These are phyloP conservation scores for Alauda arvensis DNA, from an alignment of 2,797 vertebrate species.

Conservation along the genomic window DNA sequence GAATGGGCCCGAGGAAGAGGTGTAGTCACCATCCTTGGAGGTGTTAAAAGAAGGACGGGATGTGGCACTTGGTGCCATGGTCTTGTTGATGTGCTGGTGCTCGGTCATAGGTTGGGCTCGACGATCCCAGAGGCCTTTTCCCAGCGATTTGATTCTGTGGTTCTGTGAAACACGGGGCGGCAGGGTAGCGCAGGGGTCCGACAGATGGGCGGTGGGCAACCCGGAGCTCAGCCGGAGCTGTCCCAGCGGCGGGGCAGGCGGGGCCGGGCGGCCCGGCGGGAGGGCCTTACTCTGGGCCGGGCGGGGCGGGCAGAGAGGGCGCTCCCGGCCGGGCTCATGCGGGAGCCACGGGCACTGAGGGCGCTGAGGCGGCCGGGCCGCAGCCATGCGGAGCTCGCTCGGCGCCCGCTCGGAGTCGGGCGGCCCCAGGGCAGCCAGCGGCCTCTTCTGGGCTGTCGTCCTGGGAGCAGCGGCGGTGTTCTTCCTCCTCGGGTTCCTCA, in stretches of 20 bases:
- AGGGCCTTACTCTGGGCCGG: accelerated
- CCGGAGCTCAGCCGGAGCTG: accelerated
- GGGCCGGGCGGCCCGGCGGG: not conserved
- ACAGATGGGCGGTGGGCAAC: accelerated
- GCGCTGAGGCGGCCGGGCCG: no score
- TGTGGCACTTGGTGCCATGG: not conserved
- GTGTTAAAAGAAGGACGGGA: not conserved
- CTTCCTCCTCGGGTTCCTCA: conserved; percentile 68
- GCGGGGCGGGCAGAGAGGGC: not conserved
- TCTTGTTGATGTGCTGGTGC: no score
- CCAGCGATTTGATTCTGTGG: not conserved
- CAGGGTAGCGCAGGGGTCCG: no score
- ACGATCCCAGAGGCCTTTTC: not conserved
- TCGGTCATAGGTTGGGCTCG: not conserved
- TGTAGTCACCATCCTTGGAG: not conserved
- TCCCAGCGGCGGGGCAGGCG: accelerated
- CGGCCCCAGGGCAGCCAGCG: not conserved
- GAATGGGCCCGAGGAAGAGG: not conserved
- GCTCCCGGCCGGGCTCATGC: accelerated
- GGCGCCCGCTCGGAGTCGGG: not conserved
- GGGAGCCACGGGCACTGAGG: accelerated
- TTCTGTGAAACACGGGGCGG: not conserved
- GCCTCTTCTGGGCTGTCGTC: conserved; percentile 27
- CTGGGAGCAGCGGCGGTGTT: conserved; percentile 27
- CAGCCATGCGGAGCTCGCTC: not conserved